Conservation (phyloP, 1,140 invertebrate species). For the Atopsyche davidsoni region DNA sequence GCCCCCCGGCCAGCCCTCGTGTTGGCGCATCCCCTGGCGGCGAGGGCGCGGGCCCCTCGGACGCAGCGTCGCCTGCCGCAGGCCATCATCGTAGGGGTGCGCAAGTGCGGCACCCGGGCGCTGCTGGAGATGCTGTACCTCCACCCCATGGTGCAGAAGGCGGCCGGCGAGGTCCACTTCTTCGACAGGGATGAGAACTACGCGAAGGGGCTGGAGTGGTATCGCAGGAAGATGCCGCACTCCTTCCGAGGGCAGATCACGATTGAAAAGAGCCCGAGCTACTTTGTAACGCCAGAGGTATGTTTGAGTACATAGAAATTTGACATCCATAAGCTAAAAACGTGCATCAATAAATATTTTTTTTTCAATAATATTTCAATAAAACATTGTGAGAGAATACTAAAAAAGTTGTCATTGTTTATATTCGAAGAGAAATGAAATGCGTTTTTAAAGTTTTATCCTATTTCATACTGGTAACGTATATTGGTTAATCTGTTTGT, state of each 20-base stretch:
- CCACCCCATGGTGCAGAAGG: conserved; percentile 88
- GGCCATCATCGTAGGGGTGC: conserved; percentile 88
- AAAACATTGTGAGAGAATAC: no score
- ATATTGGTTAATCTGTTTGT: no score
- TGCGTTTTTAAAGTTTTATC: no score
- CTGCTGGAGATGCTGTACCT: conserved; percentile 91
- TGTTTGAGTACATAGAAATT: conserved; percentile 30
- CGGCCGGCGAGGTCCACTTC: conserved; percentile 89
- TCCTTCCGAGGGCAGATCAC: conserved; percentile 86
- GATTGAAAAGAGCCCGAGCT: conserved; percentile 96
- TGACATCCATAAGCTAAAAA: no score
- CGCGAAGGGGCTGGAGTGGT: conserved; percentile 86
- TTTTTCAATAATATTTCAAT: no score
- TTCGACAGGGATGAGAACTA: conserved; percentile 92
- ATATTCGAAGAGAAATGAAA: no score
- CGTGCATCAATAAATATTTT: no score
- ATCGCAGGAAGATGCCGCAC: conserved; percentile 85
- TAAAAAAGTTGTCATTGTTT: no score
- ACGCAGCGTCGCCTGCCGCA: conserved; percentile 52
- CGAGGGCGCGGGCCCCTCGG: conserved; percentile 19
- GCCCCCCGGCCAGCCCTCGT: conserved; percentile 34
- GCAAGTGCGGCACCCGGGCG: conserved; percentile 90
- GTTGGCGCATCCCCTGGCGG: conserved; percentile 39
- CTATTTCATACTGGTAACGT: no score
- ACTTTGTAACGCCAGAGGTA: conserved; percentile 94